Percentiles rank a stretch among this genome's conserved stretches.
Conservation (phyloP, 2,888 invertebrate genomes). For the Ochropacha duplaris region DNA sequence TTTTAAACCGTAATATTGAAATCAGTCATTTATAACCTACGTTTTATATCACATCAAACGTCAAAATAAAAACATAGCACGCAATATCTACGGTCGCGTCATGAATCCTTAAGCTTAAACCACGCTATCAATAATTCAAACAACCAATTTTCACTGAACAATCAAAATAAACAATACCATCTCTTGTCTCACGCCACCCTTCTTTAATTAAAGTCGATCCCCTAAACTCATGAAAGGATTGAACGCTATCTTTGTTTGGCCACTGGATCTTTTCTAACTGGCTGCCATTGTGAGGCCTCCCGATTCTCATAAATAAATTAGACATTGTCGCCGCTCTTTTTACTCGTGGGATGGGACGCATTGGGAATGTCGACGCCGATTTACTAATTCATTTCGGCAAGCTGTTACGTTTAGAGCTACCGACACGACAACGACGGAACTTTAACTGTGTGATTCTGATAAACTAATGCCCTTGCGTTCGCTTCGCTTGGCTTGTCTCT, state of each 20-base stretch:
- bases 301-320: conserved; percentile 79
- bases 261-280: conserved; percentile 51
- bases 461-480: no score
- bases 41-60: not conserved
- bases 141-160: conserved; percentile 25
- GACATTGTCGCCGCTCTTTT: conserved; percentile 64
- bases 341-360: conserved; percentile 54
- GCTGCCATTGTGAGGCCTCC: conserved; percentile 53
- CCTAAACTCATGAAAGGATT: conserved; percentile 38
- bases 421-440: conserved; percentile 37
- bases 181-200: conserved; percentile 23
- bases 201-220: conserved; percentile 37
- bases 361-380: conserved; percentile 74
- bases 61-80: not conserved
- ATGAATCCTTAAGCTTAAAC: not conserved
- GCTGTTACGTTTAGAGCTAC: conserved; percentile 29
- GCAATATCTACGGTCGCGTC: not conserved
- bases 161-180: conserved; percentile 11
- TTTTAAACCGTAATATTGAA: no score
- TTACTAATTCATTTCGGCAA: conserved; percentile 78
- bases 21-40: no score
- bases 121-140: conserved; percentile 35
- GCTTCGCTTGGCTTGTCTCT: no score
- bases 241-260: conserved; percentile 48
- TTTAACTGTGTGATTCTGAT: no score